Percentiles rank a stretch among this genome's conserved stretches.
Conservation (phyloP, 2,888 invertebrate genomes). For the Cephus pulcher region DNA sequence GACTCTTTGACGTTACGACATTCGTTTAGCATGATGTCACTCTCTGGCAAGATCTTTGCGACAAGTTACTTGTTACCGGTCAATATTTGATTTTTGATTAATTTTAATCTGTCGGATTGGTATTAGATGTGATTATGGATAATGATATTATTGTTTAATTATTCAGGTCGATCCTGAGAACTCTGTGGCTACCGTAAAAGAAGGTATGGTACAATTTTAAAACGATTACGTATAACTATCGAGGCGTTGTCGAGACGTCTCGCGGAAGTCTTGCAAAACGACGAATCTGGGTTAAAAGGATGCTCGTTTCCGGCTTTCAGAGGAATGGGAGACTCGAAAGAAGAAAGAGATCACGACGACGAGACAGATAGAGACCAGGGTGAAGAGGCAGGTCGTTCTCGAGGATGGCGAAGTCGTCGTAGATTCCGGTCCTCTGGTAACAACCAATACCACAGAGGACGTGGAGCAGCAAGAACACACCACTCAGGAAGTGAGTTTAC, state of each 20-base stretch:
- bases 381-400: slow-evolving; percentile 87
- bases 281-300: slow-evolving; percentile 14
- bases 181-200: slow-evolving; percentile 87
- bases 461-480: slow-evolving; percentile 90
- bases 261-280: slow-evolving; percentile 13
- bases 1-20: slow-evolving; percentile 10
- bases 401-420: slow-evolving; percentile 92
- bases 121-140: background rate
- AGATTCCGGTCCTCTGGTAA: slow-evolving; percentile 90
- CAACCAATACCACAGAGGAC: slow-evolving; percentile 91
- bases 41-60: background rate
- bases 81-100: background rate
- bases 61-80: background rate
- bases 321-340: slow-evolving; percentile 93
- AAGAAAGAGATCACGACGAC: slow-evolving; percentile 91
- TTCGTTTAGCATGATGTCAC: slow-evolving; percentile 21
- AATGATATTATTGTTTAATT: background rate
- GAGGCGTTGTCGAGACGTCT: background rate
- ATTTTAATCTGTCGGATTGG: background rate
- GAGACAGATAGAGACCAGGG: slow-evolving; percentile 90
- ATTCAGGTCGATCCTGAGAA: slow-evolving; percentile 80
- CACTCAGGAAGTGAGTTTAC: slow-evolving; percentile 77
- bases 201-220: slow-evolving; percentile 72
- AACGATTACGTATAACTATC: background rate
- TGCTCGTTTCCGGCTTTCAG: slow-evolving; percentile 69